Evolutionary conservation across 2,797 vertebrate species (phyloP).

Genomic region (Poeciliopsis turneri): DNA sequence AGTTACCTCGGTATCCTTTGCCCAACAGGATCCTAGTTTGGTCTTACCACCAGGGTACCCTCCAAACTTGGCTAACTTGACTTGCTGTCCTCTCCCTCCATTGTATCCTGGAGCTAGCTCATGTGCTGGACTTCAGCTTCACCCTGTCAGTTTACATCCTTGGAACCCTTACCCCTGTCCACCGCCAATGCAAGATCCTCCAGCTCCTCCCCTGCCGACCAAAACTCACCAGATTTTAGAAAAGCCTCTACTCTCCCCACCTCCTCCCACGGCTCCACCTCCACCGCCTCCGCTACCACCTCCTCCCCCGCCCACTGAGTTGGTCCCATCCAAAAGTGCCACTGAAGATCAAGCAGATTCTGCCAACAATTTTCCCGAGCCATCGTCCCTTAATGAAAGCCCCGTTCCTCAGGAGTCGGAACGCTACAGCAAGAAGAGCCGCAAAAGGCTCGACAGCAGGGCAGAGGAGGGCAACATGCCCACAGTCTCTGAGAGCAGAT

Average conservation of each 20-base stretch:
- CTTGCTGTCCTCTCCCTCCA: slow-evolving; percentile 95
- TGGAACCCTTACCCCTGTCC: slow-evolving; percentile 93
- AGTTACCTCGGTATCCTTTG: slow-evolving; percentile 84
- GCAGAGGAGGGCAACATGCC: slow-evolving; percentile 91
- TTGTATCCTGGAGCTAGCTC: slow-evolving; percentile 93
- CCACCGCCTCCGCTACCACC: slow-evolving; percentile 83
- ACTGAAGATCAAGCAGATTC: slow-evolving; percentile 91
- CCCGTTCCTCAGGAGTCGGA: slow-evolving; percentile 92
- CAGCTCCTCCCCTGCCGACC: slow-evolving; percentile 77
- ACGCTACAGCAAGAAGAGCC: slow-evolving; percentile 92
- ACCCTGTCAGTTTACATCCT: slow-evolving; percentile 91
- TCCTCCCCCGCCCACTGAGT: slow-evolving; percentile 83
- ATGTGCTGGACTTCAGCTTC: slow-evolving; percentile 93
- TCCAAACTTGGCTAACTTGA: slow-evolving; percentile 86
- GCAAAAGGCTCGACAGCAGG: slow-evolving; percentile 91
- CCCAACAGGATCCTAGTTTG: slow-evolving; percentile 88
- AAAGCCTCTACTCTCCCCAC: slow-evolving; percentile 90
- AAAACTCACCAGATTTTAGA: slow-evolving; percentile 86
- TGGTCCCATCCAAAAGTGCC: slow-evolving; percentile 84
- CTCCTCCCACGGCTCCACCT: slow-evolving; percentile 74
- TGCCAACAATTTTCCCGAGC: slow-evolving; percentile 91
- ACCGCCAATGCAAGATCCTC: slow-evolving; percentile 89
- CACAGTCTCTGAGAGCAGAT: slow-evolving; percentile 90
- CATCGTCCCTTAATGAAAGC: slow-evolving; percentile 92
- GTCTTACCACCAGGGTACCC: slow-evolving; percentile 91